Evolutionary conservation across 2,797 vertebrate species (phyloP).

Genomic region (Picus viridis): DNA sequence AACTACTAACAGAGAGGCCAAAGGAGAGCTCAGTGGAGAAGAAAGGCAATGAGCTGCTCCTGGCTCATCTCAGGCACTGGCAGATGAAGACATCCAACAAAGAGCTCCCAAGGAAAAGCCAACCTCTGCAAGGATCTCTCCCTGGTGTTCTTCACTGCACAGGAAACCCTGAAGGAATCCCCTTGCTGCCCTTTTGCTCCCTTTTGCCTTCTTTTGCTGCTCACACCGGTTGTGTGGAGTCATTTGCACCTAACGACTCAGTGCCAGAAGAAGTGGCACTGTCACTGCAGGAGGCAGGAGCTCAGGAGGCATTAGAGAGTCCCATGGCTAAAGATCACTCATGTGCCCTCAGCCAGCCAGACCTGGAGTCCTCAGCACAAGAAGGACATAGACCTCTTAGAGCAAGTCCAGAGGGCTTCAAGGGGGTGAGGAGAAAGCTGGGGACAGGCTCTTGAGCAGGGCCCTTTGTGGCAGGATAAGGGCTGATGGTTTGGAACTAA

Average conservation of each 20-base stretch:
- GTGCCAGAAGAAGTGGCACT: neutral
- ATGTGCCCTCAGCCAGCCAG: neutral
- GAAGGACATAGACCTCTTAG: no score
- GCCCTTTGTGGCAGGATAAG: no score
- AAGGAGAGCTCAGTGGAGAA: neutral
- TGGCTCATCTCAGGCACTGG: neutral
- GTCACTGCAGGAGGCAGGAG: accelerated
- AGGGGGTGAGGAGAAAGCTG: no score
- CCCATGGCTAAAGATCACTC: neutral
- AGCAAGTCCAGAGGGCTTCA: no score
- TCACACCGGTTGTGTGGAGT: neutral
- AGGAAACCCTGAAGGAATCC: neutral
- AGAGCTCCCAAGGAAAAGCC: neutral
- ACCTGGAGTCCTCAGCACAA: no score
- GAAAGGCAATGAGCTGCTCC: neutral
- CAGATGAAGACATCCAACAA: neutral
- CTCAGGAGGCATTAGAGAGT: neutral
- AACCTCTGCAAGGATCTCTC: neutral
- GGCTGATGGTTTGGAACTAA: no score
- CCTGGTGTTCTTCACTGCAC: neutral
- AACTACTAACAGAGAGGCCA: neutral
- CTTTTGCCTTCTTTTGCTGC: neutral
- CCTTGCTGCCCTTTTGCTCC: neutral
- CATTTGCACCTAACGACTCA: neutral
- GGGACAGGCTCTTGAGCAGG: no score